phyloP scores from a whole-genome alignment of 2,113 vertebrate species.

The Monarcha castaneiventris region DNA sequence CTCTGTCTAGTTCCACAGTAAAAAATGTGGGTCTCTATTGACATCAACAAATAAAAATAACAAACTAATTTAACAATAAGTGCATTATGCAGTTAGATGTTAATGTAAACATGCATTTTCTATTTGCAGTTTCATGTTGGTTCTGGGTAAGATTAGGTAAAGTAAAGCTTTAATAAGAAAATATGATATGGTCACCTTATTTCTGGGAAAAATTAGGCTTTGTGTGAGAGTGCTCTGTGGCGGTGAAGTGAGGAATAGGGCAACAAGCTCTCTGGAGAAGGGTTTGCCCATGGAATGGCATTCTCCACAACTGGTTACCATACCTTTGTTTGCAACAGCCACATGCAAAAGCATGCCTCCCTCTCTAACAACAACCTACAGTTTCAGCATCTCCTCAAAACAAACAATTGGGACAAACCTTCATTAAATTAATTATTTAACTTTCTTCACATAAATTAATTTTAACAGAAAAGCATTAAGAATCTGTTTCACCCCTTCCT shows the following conservation, averaged over 20 bases:
- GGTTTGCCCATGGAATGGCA: neutral
- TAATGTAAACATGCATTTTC: neutral
- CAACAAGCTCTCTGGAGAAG: neutral
- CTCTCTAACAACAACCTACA: neutral
- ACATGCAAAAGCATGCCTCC: neutral
- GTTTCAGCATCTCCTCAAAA: neutral
- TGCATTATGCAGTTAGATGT: neutral
- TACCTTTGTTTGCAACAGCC: neutral
- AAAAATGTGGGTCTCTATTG: slow-evolving; percentile 35
- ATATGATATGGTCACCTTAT: neutral
- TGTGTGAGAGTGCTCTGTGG: neutral
- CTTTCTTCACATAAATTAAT: neutral
- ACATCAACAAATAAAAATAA: slow-evolving; percentile 48
- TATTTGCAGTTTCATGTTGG: neutral
- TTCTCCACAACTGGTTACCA: neutral
- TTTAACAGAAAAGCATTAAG: neutral
- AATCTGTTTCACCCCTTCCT: neutral
- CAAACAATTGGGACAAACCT: neutral
- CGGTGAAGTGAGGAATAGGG: neutral
- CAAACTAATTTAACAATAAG: neutral
- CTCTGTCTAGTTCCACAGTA: slow-evolving; percentile 41
- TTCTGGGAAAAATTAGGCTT: neutral
- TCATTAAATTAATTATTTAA: neutral
- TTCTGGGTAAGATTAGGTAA: neutral
- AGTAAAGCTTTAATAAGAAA: neutral